Conservation (phyloP, 2,797 vertebrate genomes). For the Malurus leucopterus region DNA sequence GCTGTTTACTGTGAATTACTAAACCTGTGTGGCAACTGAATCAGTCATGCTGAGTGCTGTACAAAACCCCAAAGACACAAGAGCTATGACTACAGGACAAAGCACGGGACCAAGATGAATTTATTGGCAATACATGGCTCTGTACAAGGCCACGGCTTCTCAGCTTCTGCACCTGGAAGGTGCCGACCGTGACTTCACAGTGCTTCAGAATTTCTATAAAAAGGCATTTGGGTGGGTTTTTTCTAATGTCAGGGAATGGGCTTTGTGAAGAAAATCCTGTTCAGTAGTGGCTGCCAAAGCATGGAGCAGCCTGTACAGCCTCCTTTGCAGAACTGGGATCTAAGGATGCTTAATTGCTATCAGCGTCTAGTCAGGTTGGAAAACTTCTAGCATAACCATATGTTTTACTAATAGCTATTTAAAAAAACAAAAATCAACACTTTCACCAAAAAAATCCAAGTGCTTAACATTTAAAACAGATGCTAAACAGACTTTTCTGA, state of each 20-base stretch:
- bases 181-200: neutral
- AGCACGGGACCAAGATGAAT: neutral
- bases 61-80: neutral
- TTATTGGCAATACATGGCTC: too few species aligned
- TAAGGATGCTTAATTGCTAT: neutral
- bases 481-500: neutral
- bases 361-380: neutral
- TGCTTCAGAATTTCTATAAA: neutral
- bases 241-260: neutral
- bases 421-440: neutral
- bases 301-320: neutral
- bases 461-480: neutral
- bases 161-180: neutral
- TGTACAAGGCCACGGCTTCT: accelerated
- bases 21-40: neutral
- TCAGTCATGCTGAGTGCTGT: neutral
- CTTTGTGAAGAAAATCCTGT: neutral
- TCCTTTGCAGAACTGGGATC: neutral
- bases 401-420: neutral
- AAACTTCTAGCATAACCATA: neutral
- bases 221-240: neutral
- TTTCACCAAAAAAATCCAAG: neutral
- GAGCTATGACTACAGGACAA: neutral
- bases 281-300: neutral
- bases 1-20: neutral